A percentile compares a stretch with the other conserved stretches of the same genome.
Conservation (phyloP, 2,797 vertebrate species). For the Clarias laeviceps region DNA sequence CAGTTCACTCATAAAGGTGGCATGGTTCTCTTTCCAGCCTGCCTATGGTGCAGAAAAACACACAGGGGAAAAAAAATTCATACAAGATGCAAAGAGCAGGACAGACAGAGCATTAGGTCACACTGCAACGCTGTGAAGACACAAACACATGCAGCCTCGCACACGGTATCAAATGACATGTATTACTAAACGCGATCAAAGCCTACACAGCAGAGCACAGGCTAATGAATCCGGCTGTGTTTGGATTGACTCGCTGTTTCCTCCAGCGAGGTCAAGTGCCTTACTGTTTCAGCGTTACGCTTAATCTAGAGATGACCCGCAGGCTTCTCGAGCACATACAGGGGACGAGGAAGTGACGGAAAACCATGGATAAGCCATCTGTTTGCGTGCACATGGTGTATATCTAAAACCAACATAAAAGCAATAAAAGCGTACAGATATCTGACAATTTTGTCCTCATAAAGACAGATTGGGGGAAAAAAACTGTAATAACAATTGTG, state of each 20-base stretch:
- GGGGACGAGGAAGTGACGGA: conserved; percentile 2
- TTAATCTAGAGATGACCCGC: conserved; percentile 72
- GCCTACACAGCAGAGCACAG: conserved; percentile 19
- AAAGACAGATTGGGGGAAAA: background rate
- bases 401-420: too few relatives aligned
- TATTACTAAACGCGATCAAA: conserved; percentile 50
- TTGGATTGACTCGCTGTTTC: conserved; percentile 48
- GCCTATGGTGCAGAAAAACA: conserved; percentile 78
- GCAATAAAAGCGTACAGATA: background rate
- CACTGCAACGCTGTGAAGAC: conserved; percentile 16
- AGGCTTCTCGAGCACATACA: conserved; percentile 58
- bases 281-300: conserved; percentile 64
- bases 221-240: conserved; percentile 21
- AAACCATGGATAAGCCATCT: conserved; percentile 35
- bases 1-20: conserved; percentile 98
- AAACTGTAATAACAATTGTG: background rate
- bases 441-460: background rate
- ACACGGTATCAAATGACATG: conserved; percentile 35
- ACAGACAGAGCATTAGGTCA: conserved; percentile 22
- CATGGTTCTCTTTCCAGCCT: conserved; percentile 98
- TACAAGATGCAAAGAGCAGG: background rate
- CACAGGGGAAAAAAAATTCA: background rate
- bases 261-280: conserved; percentile 65
- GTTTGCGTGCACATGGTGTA: background rate
- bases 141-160: conserved; percentile 48